phyloP scores from a whole-genome alignment of 2,113 vertebrate species.

The Mormoops blainvillei region DNA sequence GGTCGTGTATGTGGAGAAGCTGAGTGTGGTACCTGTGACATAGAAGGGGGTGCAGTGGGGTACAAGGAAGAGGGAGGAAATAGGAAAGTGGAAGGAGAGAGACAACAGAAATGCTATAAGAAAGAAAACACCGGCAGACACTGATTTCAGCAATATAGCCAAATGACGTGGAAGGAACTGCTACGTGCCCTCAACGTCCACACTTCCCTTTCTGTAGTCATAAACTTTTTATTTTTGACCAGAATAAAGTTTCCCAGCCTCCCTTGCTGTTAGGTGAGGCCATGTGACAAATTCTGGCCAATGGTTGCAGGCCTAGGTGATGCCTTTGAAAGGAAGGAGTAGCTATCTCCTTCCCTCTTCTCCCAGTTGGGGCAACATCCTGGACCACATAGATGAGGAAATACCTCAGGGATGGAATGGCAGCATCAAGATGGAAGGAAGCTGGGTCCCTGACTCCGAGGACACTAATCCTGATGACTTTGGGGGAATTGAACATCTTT shows the following conservation, averaged over 20 bases:
- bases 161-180: no score
- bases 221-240: background rate
- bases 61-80: background rate
- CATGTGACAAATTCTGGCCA: background rate
- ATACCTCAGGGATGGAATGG: background rate
- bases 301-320: background rate
- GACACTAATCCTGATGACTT: background rate
- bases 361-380: rapidly evolving
- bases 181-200: rapidly evolving
- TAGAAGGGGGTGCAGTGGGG: background rate
- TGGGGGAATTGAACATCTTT: background rate
- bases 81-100: background rate
- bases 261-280: background rate
- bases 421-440: background rate
- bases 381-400: background rate
- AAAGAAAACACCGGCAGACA: background rate
- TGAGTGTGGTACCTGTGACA: background rate
- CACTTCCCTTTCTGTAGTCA: background rate
- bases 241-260: background rate
- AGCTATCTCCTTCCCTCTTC: no score
- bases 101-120: background rate
- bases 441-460: background rate
- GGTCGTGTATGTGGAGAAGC: background rate
- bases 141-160: rapidly evolving
- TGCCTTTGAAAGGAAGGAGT: background rate